These are phyloP conservation scores for Strongylocentrotus purpuratus DNA, from an alignment of 35 echinoderm and acorn worm species.

Conservation along the genomic window DNA sequence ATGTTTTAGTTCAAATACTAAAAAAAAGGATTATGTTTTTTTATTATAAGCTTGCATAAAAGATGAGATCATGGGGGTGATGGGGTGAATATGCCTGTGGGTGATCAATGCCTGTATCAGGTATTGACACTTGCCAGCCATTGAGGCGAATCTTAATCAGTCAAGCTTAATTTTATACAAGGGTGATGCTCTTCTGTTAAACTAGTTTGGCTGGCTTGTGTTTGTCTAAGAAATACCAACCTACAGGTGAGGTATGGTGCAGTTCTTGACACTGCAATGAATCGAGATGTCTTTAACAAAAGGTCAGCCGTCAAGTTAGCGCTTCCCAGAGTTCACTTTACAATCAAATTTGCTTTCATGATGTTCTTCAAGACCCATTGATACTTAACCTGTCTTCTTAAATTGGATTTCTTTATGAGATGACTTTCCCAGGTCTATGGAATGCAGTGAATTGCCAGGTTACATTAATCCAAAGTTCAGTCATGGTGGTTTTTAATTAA, in stretches of 20 bases:
- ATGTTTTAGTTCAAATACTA: too few relatives aligned
- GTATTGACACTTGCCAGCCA: not conserved
- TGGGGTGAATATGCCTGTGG: not conserved
- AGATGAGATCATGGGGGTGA: not conserved
- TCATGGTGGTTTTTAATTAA: not conserved
- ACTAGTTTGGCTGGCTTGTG: not conserved
- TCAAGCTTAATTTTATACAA: not conserved
- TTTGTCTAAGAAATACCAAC: not conserved
- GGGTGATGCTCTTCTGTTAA: conserved; percentile 8
- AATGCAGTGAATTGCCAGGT: not conserved
- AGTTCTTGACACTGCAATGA: not conserved
- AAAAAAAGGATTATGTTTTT: not conserved
- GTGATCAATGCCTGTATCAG: not conserved
- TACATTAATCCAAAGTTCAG: conserved; percentile 2
- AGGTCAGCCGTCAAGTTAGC: conserved; percentile 7
- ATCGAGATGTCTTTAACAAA: conserved; percentile 12
- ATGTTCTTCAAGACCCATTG: not conserved
- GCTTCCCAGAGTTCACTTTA: not conserved
- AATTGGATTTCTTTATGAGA: conserved; percentile 1
- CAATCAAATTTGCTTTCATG: conserved; percentile 12
- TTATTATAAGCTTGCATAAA: not conserved
- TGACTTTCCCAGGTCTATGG: not conserved
- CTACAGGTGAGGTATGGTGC: not conserved
- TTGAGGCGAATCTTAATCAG: conserved; percentile 17
- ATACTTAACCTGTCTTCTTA: not conserved